Percentiles rank a stretch among this genome's conserved stretches.
Evolutionary conservation across 1,140 invertebrate species (phyloP).

Genomic region (Zaprionus capensis): DNA sequence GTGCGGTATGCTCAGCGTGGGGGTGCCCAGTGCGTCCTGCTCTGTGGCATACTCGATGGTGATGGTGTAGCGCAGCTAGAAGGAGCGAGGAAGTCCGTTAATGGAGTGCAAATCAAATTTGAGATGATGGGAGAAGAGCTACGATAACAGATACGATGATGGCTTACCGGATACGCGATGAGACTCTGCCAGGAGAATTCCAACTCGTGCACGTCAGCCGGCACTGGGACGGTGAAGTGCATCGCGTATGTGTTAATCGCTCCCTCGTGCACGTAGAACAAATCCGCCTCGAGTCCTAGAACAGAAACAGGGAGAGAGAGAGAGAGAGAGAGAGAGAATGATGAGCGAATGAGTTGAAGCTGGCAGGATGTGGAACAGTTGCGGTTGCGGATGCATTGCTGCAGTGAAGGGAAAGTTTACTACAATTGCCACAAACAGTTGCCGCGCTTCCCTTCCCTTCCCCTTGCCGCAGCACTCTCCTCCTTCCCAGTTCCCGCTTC

Average conservation of each 20-base stretch:
- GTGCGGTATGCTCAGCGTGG: slow-evolving; percentile 92
- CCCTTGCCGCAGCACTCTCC: background rate
- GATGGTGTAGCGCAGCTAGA: slow-evolving; percentile 90
- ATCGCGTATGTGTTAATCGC: slow-evolving; percentile 96
- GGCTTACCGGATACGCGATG: slow-evolving; percentile 88
- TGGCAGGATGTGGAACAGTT: slow-evolving; percentile 34
- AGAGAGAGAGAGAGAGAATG: slow-evolving; percentile 13
- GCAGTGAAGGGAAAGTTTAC: slow-evolving; percentile 63
- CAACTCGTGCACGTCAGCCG: slow-evolving; percentile 84
- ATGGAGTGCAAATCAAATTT: slow-evolving; percentile 68
- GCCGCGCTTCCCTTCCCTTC: background rate
- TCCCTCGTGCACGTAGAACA: slow-evolving; percentile 94
- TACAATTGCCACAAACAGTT: slow-evolving; percentile 19
- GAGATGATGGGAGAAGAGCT: slow-evolving; percentile 12
- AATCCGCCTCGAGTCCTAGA: slow-evolving; percentile 91
- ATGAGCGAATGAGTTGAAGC: background rate
- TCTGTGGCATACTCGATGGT: slow-evolving; percentile 90
- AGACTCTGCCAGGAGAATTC: slow-evolving; percentile 93
- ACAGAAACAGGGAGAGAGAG: background rate
- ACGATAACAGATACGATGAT: slow-evolving; percentile 7
- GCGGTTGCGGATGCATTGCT: slow-evolving; percentile 51
- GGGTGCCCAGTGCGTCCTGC: slow-evolving; percentile 89
- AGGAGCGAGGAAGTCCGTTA: slow-evolving; percentile 35
- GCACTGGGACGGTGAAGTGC: slow-evolving; percentile 93
- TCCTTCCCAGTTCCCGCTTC: background rate